These are phyloP conservation scores for Labrus mixtus DNA, from an alignment of 2,113 vertebrate genomes.

Conservation along the genomic window DNA sequence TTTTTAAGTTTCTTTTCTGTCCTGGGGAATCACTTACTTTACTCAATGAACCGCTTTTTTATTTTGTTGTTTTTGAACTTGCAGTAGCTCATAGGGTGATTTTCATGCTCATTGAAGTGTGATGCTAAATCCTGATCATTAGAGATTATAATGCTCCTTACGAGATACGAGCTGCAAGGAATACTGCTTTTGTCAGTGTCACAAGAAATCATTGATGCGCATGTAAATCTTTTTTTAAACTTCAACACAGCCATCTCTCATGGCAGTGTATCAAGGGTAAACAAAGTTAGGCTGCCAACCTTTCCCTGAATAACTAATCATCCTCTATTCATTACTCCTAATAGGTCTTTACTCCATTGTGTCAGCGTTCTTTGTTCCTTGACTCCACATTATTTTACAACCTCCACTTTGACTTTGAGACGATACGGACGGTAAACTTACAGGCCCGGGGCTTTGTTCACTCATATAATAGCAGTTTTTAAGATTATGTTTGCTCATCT, in stretches of 20 bases:
- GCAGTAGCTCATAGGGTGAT: too few species aligned
- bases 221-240: slow-evolving; percentile 22
- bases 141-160: background rate
- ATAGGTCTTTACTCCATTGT: slow-evolving; percentile 63
- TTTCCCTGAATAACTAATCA: slow-evolving; percentile 56
- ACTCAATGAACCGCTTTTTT: too few species aligned
- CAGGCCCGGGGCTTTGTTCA: slow-evolving; percentile 53
- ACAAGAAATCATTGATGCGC: background rate
- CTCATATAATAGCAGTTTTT: slow-evolving; percentile 50
- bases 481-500: slow-evolving; percentile 61
- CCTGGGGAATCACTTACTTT: too few species aligned
- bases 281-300: slow-evolving; percentile 42
- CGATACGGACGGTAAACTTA: slow-evolving; percentile 58
- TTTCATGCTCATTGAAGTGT: background rate
- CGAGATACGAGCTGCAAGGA: background rate
- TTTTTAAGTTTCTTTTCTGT: too few species aligned
- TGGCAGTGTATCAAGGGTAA: slow-evolving; percentile 18
- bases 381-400: slow-evolving; percentile 61
- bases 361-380: slow-evolving; percentile 61
- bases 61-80: too few species aligned
- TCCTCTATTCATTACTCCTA: slow-evolving; percentile 55
- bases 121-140: slow-evolving; percentile 7
- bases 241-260: slow-evolving; percentile 16
- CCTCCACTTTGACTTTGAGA: slow-evolving; percentile 78
- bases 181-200: slow-evolving; percentile 18